Percentiles rank a stretch among this genome's conserved stretches.
Evolutionary conservation across 2,113 vertebrate genomes (phyloP).

Genomic region (Maccullochella peelii): DNA sequence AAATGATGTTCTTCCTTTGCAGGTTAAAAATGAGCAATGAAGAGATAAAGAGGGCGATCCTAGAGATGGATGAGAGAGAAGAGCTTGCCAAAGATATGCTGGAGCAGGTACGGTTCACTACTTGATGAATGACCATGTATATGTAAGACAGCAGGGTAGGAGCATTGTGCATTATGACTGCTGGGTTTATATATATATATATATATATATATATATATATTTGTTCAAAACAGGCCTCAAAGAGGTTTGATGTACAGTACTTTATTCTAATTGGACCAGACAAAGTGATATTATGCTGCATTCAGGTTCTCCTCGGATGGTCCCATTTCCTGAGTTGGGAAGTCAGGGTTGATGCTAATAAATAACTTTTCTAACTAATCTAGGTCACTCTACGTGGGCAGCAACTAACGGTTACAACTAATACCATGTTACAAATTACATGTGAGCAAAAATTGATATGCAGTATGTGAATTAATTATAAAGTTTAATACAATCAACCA

Average conservation of each 20-base stretch:
- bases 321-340: no score
- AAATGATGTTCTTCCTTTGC: not conserved
- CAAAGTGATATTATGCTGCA: not conserved
- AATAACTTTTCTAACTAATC: no score
- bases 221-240: not conserved
- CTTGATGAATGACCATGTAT: not conserved
- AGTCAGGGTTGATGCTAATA: no score
- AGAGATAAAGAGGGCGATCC: constrained; percentile 93
- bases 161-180: not conserved
- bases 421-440: no score
- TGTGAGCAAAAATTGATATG: no score
- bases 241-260: not conserved
- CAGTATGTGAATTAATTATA: no score
- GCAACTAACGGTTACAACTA: no score
- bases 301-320: no score
- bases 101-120: constrained; percentile 88
- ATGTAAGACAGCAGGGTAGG: not conserved
- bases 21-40: constrained; percentile 97
- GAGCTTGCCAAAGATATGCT: constrained; percentile 98
- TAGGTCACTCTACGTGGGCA: no score
- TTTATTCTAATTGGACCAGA: not conserved
- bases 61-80: constrained; percentile 98
- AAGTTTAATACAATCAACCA: no score
- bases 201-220: no score
- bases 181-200: no score